Evolutionary conservation across 2,888 invertebrate genomes (phyloP), one percentile per base, ranked within the genome.

Genomic region (Phanerotoma sp.): DNA sequence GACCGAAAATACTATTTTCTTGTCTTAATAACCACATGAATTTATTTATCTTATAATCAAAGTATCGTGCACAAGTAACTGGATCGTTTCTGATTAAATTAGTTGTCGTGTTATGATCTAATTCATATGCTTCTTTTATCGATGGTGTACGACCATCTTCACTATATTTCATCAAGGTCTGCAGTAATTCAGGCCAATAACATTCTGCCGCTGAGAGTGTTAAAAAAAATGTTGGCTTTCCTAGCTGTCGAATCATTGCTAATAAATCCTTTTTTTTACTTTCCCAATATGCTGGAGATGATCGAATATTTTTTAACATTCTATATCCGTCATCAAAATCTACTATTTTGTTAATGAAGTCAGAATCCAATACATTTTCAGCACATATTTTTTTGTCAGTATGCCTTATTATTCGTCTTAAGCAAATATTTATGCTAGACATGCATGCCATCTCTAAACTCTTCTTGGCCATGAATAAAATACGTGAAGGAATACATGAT

Each of bases 141-240:
- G 35, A 35, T 35, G 15, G n/a, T 13, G 5, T 42, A 32, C 15
- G 30, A 3, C 22, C 40, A n/a, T 18, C 25, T 20, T 48, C 18
- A 35, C 49, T 56, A 46, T 68, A 65, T 62, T 71, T 74, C 57
- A 70, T 66, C 4, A 78, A 64, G 63, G 71, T 25, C 42, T 57
- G 66, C 1, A 78, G 62, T 35, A 77, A 57, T 61, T 48, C 58
- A 21, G 63, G 9, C 77, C 77, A 78, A 32, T 64, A 59, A 59
- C 69, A 58, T 69, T 79, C 78, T 60, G 75, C 75, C 1, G 76
- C 75, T 64, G 75, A 74, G 66, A 77, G 13, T 64, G 75, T 69
- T 63, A 73, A 49, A 70, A 77, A 63, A 66, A 68, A 63, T 63
- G 75, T 74, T 54, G 75, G 76, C 58, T 62, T 64, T 10, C 76